Evolutionary conservation across 2,888 invertebrate genomes (phyloP), one percentile per base, ranked within the genome.

Genomic region (Laothoe populi): DNA sequence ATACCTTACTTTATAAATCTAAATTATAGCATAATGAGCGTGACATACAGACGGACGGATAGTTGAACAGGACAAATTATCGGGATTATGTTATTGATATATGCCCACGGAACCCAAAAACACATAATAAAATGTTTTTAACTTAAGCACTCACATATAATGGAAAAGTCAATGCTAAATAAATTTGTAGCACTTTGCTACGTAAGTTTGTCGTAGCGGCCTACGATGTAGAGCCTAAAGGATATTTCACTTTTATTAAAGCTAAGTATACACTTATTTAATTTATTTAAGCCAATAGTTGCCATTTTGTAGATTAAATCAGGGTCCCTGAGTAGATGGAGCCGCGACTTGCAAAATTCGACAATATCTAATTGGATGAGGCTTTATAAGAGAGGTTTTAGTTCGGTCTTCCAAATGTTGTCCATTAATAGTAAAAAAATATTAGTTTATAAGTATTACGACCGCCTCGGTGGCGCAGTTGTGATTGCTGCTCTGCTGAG

Each of bases 141-240:
- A 10, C 53, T 1, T 31, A 3, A 53, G 16, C 19, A 2, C 2
- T 11, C 19, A 53, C 31, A 31, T 16, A 26, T 1, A 16, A 1
- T 35, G 11, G 35, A 19, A 53, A 53, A 4, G 10, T 53, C 4
- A 31, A 8, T 31, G 49, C 26, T 26, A 31, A 53, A 11, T 35
- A 10, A 53, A 53, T 53, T 48, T 35, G 53, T 53, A 53, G 35
- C 53, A 53, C 53, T 53, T 53, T 26, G 49, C 26, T 49, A 49
- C 49, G 49, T 11, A 31, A 19, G 11, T 31, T 2, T 19, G 31
- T 31, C 53, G 53, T 53, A 53, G 53, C 31, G 16, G 26, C 8
- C 49, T 49, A 49, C 26, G 35, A 53, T 19, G 35, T 31, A 10
- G 35, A 35, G 10, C n/a, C 19, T 16, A 35, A 16, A 19, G 35